Evolutionary conservation across 2,888 invertebrate genomes (phyloP).

Genomic region (Cyclophora albipunctata): DNA sequence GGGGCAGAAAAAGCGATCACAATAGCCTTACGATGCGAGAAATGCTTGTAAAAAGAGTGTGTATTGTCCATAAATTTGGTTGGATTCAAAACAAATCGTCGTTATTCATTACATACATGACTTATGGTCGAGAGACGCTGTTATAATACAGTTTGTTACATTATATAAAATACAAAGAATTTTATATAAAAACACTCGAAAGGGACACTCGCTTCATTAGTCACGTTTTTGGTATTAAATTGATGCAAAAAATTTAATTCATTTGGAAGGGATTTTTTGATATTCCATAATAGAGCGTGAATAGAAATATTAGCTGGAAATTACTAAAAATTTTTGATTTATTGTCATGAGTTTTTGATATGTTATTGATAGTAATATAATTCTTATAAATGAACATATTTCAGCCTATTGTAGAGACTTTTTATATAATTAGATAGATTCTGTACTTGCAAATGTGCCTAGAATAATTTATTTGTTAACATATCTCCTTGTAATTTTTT

Average conservation of each 20-base stretch:
- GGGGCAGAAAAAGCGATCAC: slow-evolving; percentile 68
- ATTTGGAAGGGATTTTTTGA: slow-evolving; percentile 12
- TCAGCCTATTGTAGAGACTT: too few species aligned
- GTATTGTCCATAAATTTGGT: slow-evolving; percentile 72
- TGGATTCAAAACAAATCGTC: slow-evolving; percentile 75
- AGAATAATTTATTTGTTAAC: background rate
- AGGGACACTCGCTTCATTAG: slow-evolving; percentile 60
- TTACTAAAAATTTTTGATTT: too few species aligned
- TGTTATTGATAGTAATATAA: too few species aligned
- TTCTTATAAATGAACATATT: too few species aligned
- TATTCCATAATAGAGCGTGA: slow-evolving; percentile 35
- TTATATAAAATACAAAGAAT: slow-evolving; percentile 56
- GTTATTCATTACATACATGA: slow-evolving; percentile 75
- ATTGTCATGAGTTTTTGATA: too few species aligned
- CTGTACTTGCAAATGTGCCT: slow-evolving; percentile 7
- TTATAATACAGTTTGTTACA: slow-evolving; percentile 55
- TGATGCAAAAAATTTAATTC: background rate
- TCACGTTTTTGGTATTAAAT: slow-evolving; percentile 40
- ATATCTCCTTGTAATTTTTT: too few species aligned
- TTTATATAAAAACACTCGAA: slow-evolving; percentile 44
- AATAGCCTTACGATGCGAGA: slow-evolving; percentile 64
- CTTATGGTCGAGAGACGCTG: slow-evolving; percentile 59
- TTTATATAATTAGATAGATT: too few species aligned
- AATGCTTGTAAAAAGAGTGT: slow-evolving; percentile 67
- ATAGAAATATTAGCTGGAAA: slow-evolving; percentile 12